Percentiles rank a stretch among this genome's conserved stretches.
Conservation (phyloP, 23 tunicate genomes). For the Trididemnum nubilum region DNA sequence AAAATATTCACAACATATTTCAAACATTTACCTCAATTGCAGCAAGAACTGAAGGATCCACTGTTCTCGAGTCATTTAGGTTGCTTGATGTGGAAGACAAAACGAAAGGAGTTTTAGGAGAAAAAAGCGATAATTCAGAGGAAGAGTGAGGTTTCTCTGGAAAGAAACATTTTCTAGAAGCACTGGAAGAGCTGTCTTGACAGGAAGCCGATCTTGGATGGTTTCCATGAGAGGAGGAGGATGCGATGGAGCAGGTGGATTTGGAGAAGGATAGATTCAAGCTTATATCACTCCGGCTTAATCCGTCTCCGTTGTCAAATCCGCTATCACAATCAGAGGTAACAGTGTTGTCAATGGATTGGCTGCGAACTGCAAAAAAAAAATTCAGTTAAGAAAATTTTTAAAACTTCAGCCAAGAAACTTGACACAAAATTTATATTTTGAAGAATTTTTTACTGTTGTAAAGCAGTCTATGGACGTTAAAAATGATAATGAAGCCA, state of each 20-base stretch:
- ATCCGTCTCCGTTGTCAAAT: constrained; percentile 62
- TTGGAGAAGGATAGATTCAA: constrained; percentile 46
- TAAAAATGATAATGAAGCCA: too few relatives aligned
- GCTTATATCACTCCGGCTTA: constrained; percentile 64
- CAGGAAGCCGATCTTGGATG: constrained; percentile 5
- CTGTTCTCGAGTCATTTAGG: background rate
- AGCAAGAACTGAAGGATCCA: constrained; percentile 9
- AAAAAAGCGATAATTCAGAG: constrained; percentile 5
- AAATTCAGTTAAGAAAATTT: background rate
- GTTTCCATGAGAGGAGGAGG: constrained; percentile 24
- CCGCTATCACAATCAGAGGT: constrained; percentile 79
- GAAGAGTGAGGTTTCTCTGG: constrained; percentile 2
- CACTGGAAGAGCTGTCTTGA: background rate
- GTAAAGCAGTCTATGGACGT: too few relatives aligned
- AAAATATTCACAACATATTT: too few relatives aligned
- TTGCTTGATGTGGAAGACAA: background rate
- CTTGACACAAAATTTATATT: too few relatives aligned
- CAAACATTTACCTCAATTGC: constrained; percentile 51
- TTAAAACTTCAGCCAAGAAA: too few relatives aligned
- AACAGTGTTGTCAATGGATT: constrained; percentile 44
- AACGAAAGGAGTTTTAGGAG: background rate
- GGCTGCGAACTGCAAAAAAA: constrained; percentile 42
- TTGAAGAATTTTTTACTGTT: too few relatives aligned
- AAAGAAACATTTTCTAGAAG: background rate
- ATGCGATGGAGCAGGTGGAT: constrained; percentile 56